Conservation (phyloP, 35 echinoderm and acorn worm species). For the Lytechinus variegatus region DNA sequence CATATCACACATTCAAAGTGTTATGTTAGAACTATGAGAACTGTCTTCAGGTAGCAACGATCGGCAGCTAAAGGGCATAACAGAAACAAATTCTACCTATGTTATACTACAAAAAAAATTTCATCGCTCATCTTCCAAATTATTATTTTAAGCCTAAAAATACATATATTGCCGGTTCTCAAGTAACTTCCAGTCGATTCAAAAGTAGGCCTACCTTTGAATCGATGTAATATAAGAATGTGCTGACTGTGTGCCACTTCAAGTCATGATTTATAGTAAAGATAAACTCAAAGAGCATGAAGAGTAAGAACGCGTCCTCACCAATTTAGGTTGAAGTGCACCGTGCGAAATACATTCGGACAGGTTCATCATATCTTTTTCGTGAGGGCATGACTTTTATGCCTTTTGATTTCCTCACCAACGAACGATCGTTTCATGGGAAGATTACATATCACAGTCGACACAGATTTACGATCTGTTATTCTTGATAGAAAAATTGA, state of each 20-base stretch:
- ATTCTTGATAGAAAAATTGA: conserved; percentile 20
- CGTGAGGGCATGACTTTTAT: not conserved
- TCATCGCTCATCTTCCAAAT: no score
- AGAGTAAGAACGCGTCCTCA: not conserved
- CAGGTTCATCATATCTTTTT: not conserved
- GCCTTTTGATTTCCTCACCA: not conserved
- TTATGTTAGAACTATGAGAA: no score
- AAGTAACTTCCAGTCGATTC: no score
- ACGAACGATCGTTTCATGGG: not conserved
- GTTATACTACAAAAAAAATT: no score
- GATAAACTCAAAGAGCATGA: not conserved
- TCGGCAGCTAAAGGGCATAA: no score
- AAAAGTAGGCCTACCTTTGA: no score
- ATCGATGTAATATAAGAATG: no score
- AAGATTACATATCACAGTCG: not conserved
- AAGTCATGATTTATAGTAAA: not conserved
- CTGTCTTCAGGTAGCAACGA: no score
- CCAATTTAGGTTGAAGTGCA: not conserved
- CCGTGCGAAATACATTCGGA: not conserved
- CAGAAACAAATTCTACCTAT: no score
- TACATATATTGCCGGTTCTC: no score
- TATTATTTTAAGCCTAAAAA: no score
- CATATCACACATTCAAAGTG: no score
- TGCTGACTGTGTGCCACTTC: not conserved
- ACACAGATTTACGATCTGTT: conserved; percentile 6